Base-by-base conservation (phyloP, 2,888 invertebrate species). In the Lordiphosa fenestrarum region DNA sequence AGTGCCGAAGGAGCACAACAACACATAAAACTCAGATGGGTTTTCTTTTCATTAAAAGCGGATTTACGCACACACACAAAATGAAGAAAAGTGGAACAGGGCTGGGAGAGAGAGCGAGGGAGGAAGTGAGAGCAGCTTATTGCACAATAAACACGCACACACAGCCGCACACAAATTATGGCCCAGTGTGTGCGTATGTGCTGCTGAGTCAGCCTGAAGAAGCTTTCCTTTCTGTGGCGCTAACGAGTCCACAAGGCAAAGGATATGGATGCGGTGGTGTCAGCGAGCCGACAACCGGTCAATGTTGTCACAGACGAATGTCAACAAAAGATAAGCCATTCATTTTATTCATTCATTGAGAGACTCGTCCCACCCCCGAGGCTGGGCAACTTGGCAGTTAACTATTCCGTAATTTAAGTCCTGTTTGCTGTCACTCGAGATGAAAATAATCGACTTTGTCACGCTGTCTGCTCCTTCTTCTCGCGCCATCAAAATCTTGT, bases 321-420 rank as follows among this genome's bases (percentile, higher is more conserved):
- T 84, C 85, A 80, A 80, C 85, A 84, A 72, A 83, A 82, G 80
- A 80, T 84, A 80, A 84, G 80, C 85, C 80, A 80, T 84, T 84
- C 84, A 82, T 78, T 78, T 78, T 74, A 83, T 80, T 82, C 85
- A 83, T 84, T 78, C 80, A 66, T 78, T 82, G 55, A 42, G 44
- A 56, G 39, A 7, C 6, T 10, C 23, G 42, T 33, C 33, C 19
- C 42, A 21, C 30, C 25, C 33, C 3, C 0, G 0, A 3, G 9
- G 6, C 9, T 23, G 12, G 38, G 25, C 38, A 23, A 6, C 47
- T 23, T 39, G 35, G 66, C 35, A 68, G 85, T 82, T 80, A 84
- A 80, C 78, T 80, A 83, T 78, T 80, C 51, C 56, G 78, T 82
- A 82, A 78, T 78, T 78, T 82, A 83, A 84, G 80, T 65, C 85